Evolutionary conservation across 2,113 vertebrate species (phyloP).

Genomic region (Festucalex cinctus): DNA sequence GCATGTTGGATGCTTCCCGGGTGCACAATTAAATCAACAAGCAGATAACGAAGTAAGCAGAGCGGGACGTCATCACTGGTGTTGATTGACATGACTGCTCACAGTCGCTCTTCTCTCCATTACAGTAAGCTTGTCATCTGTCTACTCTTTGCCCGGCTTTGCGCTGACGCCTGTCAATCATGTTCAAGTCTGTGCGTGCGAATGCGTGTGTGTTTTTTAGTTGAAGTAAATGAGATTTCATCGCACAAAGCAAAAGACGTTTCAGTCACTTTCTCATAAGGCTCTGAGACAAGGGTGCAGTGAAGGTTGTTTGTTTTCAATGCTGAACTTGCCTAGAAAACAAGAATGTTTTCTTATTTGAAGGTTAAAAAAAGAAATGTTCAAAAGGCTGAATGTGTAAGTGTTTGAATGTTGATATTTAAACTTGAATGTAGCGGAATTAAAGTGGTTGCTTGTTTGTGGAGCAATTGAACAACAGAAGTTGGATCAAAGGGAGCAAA

Average conservation of each 20-base stretch:
- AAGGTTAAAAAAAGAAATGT: not conserved
- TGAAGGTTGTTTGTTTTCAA: not conserved
- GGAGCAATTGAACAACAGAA: slow-evolving; percentile 7
- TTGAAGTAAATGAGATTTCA: slow-evolving; percentile 2
- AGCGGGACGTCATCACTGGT: slow-evolving; percentile 5
- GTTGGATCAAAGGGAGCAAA: not conserved
- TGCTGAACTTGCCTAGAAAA: not conserved
- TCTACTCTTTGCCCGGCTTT: slow-evolving; percentile 32
- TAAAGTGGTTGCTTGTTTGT: not conserved
- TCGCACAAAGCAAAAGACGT: not conserved
- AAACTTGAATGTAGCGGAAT: not conserved
- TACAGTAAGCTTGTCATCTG: slow-evolving; percentile 43
- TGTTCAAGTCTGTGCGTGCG: not conserved
- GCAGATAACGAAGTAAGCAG: not conserved
- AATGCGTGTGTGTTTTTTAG: not conserved
- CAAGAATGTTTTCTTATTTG: not conserved
- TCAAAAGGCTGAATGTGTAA: not conserved
- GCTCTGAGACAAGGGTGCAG: not conserved
- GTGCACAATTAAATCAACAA: not conserved
- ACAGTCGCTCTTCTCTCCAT: slow-evolving; percentile 11
- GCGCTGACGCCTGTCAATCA: slow-evolving; percentile 42
- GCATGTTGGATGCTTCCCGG: not conserved
- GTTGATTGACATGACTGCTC: slow-evolving; percentile 24
- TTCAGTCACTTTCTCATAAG: not conserved
- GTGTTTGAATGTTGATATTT: not conserved